These are phyloP conservation scores for Griposia aprilina DNA, from an alignment of 2,888 invertebrate species.

Conservation along the genomic window DNA sequence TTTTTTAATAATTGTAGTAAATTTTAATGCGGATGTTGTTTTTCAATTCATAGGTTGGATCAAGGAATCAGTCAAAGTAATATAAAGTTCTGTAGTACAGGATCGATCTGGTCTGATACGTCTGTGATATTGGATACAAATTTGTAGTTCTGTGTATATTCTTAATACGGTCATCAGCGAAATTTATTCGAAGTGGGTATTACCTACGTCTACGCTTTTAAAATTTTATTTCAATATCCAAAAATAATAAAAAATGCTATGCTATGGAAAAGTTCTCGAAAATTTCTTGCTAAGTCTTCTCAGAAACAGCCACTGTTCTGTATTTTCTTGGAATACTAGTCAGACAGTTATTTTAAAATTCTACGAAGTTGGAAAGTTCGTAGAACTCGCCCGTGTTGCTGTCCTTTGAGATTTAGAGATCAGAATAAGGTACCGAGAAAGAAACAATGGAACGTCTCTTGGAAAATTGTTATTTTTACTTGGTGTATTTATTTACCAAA, in stretches of 20 bases:
- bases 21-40: no score
- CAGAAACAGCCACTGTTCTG: constrained; percentile 13
- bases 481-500: background rate
- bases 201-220: background rate
- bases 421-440: background rate
- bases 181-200: no score
- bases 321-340: constrained; percentile 13
- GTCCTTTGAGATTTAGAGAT: constrained; percentile 24
- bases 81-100: background rate
- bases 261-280: background rate
- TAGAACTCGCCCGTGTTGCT: constrained; percentile 10
- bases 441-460: background rate
- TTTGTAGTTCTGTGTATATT: background rate
- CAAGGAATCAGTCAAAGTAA: no score
- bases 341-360: constrained; percentile 37
- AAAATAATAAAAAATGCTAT: background rate
- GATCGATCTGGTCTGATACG: background rate
- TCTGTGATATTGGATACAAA: background rate
- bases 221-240: background rate
- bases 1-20: no score
- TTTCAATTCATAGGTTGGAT: no score
- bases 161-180: no score
- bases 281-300: background rate
- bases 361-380: constrained; percentile 35
- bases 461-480: background rate